Evolutionary conservation across 2,888 invertebrate genomes (phyloP), one percentile per base, ranked within the genome.

Genomic region (Acanthosepion pharaonis): DNA sequence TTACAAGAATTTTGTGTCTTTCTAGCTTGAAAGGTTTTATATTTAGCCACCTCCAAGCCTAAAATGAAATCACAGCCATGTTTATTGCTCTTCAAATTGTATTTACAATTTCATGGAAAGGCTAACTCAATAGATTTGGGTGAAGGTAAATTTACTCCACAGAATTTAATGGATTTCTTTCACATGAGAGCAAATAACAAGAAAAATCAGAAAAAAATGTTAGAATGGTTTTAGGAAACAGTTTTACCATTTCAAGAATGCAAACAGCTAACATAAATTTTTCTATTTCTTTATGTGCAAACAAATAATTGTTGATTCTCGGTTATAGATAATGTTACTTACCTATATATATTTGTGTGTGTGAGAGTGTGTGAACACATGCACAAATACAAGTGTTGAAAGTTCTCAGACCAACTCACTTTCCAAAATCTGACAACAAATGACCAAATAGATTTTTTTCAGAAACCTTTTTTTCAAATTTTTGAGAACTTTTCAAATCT

Each of bases 101-200:
- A 78, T 78, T 78, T 78, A 78, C n/a, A 33, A 78, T 78, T 78
- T 78, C n/a, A n/a, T n/a, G n/a, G 78, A 78, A 78, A 78, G 33
- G 78, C 78, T 78, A 78, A 78, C 78, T n/a, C 78, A 78, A 78
- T 78, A n/a, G 78, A 78, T 33, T 78, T 78, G 9, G 78, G 78
- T 33, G 78, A 78, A 78, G 78, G 78, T 78, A 78, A 78, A 78
- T 78, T 78, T 78, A 33, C 78, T 78, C 78, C 78, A 78, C n/a
- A 78, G 78, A 78, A n/a, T 78, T 78, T 78, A 78, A 78, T 78
- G 78, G 78, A 78, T 78, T 78, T 78, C 78, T 78, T 78, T 78
- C n/a, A 78, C n/a, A 78, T 78, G n/a, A 78, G n/a, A 78, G n/a
- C 78, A n/a, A 78, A n/a, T n/a, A 18, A 28, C n/a, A n/a, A n/a